A percentile compares a stretch with the other conserved stretches of the same genome.
Conservation (phyloP, 2,888 invertebrate genomes). For the Gortyna flavago region DNA sequence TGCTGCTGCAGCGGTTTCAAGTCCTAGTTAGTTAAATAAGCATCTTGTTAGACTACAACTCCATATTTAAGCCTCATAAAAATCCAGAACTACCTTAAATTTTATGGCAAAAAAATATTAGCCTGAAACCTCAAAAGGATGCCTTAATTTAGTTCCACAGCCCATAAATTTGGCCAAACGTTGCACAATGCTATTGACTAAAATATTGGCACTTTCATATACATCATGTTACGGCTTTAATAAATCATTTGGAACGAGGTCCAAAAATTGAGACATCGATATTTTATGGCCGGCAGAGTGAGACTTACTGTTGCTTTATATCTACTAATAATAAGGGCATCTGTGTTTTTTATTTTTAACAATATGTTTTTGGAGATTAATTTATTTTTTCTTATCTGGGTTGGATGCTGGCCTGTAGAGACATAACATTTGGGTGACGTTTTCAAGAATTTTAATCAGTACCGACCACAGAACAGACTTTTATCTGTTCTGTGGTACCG, state of each 20-base stretch:
- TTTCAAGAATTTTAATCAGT: not conserved
- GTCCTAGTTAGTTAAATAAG: not conserved
- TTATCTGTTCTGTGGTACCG: no score
- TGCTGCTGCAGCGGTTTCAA: not conserved
- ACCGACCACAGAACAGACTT: no score
- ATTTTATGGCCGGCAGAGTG: conserved; percentile 56
- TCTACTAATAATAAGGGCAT: conserved; percentile 68
- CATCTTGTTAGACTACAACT: not conserved
- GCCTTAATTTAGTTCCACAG: conserved; percentile 52
- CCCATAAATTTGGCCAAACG: conserved; percentile 43
- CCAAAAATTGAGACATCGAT: conserved; percentile 69
- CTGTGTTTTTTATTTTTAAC: conserved; percentile 47
- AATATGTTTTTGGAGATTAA: conserved; percentile 37
- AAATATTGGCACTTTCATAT: conserved; percentile 57
- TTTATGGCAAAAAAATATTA: conserved; percentile 40
- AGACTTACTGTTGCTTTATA: conserved; percentile 44
- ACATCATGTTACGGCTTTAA: conserved; percentile 57
- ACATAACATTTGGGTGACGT: not conserved
- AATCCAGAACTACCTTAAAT: conserved; percentile 14
- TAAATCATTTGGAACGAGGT: conserved; percentile 71
- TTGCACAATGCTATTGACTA: conserved; percentile 57
- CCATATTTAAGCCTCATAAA: conserved; percentile 43
- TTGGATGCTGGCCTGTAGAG: conserved; percentile 6
- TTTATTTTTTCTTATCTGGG: conserved; percentile 34
- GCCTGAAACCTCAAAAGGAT: conserved; percentile 15